Conservation (phyloP, 2,888 invertebrate species). For the Clostera curtula region DNA sequence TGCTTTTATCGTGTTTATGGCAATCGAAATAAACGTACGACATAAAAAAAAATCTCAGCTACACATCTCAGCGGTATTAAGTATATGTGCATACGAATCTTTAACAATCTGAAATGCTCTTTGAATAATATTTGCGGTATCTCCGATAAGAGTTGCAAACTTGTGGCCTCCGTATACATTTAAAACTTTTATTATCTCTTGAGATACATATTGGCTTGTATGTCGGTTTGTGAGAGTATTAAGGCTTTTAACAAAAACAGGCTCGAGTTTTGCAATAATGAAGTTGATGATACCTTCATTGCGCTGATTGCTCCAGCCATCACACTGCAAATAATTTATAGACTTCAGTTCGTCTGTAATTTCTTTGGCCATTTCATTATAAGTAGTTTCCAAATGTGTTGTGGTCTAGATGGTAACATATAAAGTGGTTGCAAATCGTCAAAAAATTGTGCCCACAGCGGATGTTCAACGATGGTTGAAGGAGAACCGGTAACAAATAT, state of each 20-base stretch:
- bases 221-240: constrained; percentile 8
- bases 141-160: constrained; percentile 12
- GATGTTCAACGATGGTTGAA: no score
- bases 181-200: constrained; percentile 10
- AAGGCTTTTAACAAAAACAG: constrained; percentile 9
- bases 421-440: no score
- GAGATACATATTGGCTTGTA: constrained; percentile 7
- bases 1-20: constrained; percentile 7
- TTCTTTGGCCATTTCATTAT: constrained; percentile 4
- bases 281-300: constrained; percentile 10
- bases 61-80: constrained; percentile 9
- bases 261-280: constrained; percentile 10
- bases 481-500: no score
- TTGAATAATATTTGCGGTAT: constrained; percentile 14
- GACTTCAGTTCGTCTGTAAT: constrained; percentile 3
- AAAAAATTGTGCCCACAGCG: no score
- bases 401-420: no score
- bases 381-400: background rate
- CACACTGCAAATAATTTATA: constrained; percentile 5
- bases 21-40: constrained; percentile 5
- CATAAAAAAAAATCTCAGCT: constrained; percentile 13
- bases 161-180: constrained; percentile 8
- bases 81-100: constrained; percentile 8
- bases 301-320: constrained; percentile 9
- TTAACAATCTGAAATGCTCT: constrained; percentile 13